phyloP scores from a whole-genome alignment of 2,888 invertebrate genomes.

The Mythimna ferrago region DNA sequence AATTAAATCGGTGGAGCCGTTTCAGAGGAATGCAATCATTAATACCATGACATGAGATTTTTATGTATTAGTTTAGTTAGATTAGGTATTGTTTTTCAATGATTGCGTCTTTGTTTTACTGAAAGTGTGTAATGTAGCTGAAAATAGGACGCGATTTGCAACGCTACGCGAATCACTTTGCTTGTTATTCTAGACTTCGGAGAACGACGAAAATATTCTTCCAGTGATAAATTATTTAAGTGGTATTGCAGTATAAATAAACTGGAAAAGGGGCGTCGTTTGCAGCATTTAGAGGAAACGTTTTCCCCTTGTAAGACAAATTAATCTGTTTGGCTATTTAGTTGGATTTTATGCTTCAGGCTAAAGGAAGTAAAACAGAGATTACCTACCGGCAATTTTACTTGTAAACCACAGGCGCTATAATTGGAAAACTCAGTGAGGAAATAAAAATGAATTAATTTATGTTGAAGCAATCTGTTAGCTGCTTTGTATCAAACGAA shows the following conservation, averaged over 20 bases:
- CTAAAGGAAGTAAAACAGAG: conserved; percentile 2
- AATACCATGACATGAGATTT: too few species aligned
- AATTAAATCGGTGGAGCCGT: too few species aligned
- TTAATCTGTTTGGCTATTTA: conserved; percentile 5
- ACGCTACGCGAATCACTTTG: conserved; percentile 40
- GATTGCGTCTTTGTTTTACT: too few species aligned
- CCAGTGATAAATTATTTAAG: conserved; percentile 44
- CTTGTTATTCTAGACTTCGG: conserved; percentile 29
- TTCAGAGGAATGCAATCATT: too few species aligned
- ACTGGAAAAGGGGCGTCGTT: conserved; percentile 23
- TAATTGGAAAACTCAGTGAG: not conserved
- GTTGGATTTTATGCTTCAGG: conserved; percentile 6
- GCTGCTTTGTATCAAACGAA: not conserved
- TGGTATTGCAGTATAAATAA: conserved; percentile 42
- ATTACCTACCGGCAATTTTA: conserved; percentile 9
- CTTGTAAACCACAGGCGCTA: conserved; percentile 7
- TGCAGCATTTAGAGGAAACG: conserved; percentile 16
- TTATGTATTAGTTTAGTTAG: too few species aligned
- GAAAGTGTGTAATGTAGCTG: not conserved
- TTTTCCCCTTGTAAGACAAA: conserved; percentile 19
- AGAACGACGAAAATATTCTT: conserved; percentile 43
- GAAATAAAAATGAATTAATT: conserved; percentile 14
- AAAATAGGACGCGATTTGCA: conserved; percentile 44
- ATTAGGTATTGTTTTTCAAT: too few species aligned
- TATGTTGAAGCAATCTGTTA: not conserved